Base-by-base conservation (phyloP, 2,888 invertebrate species). In the Drosophila yooni region DNA sequence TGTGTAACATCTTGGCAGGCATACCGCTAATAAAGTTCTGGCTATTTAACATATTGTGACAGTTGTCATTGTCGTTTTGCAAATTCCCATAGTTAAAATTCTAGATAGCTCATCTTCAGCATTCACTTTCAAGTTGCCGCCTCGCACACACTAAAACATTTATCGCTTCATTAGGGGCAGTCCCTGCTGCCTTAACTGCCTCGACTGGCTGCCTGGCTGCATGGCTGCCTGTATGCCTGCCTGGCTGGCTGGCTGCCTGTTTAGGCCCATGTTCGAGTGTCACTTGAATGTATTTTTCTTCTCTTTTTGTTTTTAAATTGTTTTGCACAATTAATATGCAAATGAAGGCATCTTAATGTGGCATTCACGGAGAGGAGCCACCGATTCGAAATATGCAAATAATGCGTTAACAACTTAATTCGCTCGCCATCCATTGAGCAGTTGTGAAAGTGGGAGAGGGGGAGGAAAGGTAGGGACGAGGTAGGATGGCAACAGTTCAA, bases 371-470 rank as follows among this genome's bases (percentile, higher is more conserved):
- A 11, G 21, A 59, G 53, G 46, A 54, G 21, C 58, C 48, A 69
- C n/a, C 68, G 68, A 72, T 70, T 70, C 74, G 79, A 88, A 90
- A 91, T 89, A 92, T 91, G 91, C 91, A 91, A 91, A 92, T 91
- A 90, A 90, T 90, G 90, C 90, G 92, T 91, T 91, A 92, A 91
- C 91, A 92, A 92, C 91, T 92, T 90, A 92, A 92, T 92, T 92
- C 89, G 88, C 81, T 88, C 59, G 75, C 69, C 64, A 57, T 58
- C 74, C 82, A 76, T 76, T 76, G 50, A 64, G 57, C 33, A 53
- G 25, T 27, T 15, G 29, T 31, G 15, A n/a, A 1, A n/a, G 29
- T 7, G 0, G 21, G 0, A 2, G 38, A 1, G 8, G 10, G 25
- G 13, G 13, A 11, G 1, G n/a, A 2, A 3, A 3, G 21, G 8